Evolutionary conservation across 1,140 invertebrate species (phyloP), one percentile per base, ranked within the genome.

Genomic region (Holotrichia oblita): DNA sequence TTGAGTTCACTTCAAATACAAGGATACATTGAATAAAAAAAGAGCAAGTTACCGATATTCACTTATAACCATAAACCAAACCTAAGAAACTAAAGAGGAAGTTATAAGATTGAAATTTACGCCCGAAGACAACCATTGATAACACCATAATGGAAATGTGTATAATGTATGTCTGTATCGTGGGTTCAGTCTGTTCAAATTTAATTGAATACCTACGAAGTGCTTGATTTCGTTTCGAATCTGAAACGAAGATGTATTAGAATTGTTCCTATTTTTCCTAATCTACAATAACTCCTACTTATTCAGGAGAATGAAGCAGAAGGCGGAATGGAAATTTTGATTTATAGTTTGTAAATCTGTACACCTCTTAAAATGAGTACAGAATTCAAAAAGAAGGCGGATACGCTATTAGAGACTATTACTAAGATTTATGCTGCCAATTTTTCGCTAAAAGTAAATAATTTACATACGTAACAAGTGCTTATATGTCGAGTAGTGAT

Each of bases 241-340:
- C 61, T 48, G 6, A 20, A 27, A 27, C 24, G 61, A 64, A 64
- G 22, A 64, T 64, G 22, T 64, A 20, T 27, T 64, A 4, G 61
- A 64, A 64, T 27, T 64, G 61, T 64, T 64, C 24, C 61, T 14
- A 20, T 64, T 24, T 64, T 64, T 22, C 61, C 61, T 64, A 9
- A 64, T 22, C 7, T 64, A 64, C 61, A 22, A 17, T 64, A 20
- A 64, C 61, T 64, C 61, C 61, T 64, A 64, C 61, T 64, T 64
- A 1, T 64, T 22, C 61, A 3, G 0, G 22, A 20, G 61, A 64
- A 64, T 64, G 61, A 0, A 64, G 17, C 61, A 64, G 61, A 64
- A 64, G 61, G 61, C 61, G 61, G 61, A 64, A 64, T 64, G 61
- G 24, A 64, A 64, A 64, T 64, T 64, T 64, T 64, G 61, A 64